Percentiles rank a stretch among this genome's conserved stretches.
These are phyloP conservation scores for Diacarnus erythraeanus DNA, from an alignment of 37 sponge, comb jelly and placozoan genomes.

Conservation along the genomic window DNA sequence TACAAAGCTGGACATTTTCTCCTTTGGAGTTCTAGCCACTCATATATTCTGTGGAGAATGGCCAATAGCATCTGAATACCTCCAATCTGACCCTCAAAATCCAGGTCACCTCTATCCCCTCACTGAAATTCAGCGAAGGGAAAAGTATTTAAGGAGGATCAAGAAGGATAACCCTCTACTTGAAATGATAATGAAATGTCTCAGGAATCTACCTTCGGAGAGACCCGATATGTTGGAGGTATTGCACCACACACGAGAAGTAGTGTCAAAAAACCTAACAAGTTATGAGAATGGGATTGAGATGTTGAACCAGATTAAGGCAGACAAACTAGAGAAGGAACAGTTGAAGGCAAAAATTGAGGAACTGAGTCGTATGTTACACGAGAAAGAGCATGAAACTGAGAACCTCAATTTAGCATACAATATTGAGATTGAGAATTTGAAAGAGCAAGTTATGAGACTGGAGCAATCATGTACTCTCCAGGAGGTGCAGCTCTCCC, in stretches of 20 bases:
- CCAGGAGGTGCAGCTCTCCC: constrained; percentile 34
- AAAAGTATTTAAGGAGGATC: constrained; percentile 31
- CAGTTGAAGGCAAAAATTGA: constrained; percentile 17
- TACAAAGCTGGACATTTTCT: constrained; percentile 63
- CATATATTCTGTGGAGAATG: constrained; percentile 62
- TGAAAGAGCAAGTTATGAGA: constrained; percentile 30
- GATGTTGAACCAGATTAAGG: constrained; percentile 24
- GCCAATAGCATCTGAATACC: constrained; percentile 62
- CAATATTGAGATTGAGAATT: constrained; percentile 29
- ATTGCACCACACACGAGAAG: constrained; percentile 7
- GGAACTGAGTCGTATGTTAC: background rate
- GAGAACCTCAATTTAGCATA: constrained; percentile 9
- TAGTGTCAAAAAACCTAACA: constrained; percentile 19
- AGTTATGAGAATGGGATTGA: constrained; percentile 38
- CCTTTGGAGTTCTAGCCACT: constrained; percentile 55
- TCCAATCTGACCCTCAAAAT: constrained; percentile 38
- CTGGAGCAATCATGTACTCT: constrained; percentile 7
- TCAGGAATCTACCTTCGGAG: constrained; percentile 22
- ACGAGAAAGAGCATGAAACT: constrained; percentile 31
- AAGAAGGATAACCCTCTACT: constrained; percentile 23
- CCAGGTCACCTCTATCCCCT: constrained; percentile 48
- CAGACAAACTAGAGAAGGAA: constrained; percentile 25
- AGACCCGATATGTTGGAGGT: constrained; percentile 25
- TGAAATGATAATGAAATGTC: constrained; percentile 28
- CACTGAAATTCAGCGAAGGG: constrained; percentile 46